Evolutionary conservation across 2,113 vertebrate species (phyloP).

Genomic region (Xiphias gladius): DNA sequence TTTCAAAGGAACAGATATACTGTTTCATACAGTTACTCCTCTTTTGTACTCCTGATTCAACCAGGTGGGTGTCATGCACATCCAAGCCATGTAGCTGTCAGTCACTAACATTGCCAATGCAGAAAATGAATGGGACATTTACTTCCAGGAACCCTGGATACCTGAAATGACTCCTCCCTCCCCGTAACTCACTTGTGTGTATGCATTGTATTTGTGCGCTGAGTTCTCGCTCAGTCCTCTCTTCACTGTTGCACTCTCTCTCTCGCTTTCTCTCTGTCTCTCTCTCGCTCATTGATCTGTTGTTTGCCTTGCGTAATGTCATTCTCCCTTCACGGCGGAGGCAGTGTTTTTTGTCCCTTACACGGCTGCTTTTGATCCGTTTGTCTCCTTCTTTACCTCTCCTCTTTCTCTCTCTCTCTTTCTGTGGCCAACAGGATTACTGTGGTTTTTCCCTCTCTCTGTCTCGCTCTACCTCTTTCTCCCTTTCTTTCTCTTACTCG

Average conservation of each 20-base stretch:
- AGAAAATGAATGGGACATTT: constrained; percentile 44
- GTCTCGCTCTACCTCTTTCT: constrained; percentile 14
- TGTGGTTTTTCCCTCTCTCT: not conserved
- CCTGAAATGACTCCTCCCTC: constrained; percentile 56
- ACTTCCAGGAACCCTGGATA: constrained; percentile 55
- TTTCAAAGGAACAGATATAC: not conserved
- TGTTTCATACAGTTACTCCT: not conserved
- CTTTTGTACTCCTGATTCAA: not conserved
- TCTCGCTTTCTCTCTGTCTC: constrained; percentile 27
- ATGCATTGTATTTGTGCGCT: constrained; percentile 44
- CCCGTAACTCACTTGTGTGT: constrained; percentile 35
- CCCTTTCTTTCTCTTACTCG: not conserved
- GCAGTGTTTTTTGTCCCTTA: constrained; percentile 66
- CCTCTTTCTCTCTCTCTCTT: constrained; percentile 3
- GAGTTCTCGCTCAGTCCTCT: constrained; percentile 27
- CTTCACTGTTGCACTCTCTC: constrained; percentile 39
- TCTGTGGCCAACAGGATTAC: constrained; percentile 7
- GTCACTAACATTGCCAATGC: not conserved
- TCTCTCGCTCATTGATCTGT: constrained; percentile 59
- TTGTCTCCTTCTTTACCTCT: constrained; percentile 23
- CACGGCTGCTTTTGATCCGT: constrained; percentile 33
- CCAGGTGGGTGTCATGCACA: not conserved
- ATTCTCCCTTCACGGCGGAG: constrained; percentile 68
- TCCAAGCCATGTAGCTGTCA: not conserved
- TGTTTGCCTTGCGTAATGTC: constrained; percentile 49